Percentiles rank a stretch among this genome's conserved stretches.
phyloP scores from a whole-genome alignment of 2,797 vertebrate species.

The Austrolebias charrua region DNA sequence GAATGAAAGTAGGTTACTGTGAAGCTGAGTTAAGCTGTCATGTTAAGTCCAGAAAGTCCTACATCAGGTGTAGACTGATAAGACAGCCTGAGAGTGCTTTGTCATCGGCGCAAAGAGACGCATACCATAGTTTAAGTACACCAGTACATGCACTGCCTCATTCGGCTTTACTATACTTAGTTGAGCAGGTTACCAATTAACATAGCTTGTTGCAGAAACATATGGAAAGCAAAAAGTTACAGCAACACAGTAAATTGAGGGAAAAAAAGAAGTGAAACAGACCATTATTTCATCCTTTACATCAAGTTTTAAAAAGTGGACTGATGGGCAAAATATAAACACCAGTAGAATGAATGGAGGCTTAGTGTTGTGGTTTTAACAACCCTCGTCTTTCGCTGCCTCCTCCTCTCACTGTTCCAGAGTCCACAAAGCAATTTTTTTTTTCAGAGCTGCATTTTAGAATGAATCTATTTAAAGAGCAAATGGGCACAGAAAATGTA shows the following conservation, averaged over 20 bases:
- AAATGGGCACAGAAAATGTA: constrained; percentile 75
- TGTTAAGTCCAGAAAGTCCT: constrained; percentile 69
- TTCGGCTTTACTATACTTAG: constrained; percentile 11
- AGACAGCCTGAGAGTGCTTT: constrained; percentile 50
- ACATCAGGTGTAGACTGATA: constrained; percentile 67
- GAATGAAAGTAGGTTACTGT: constrained; percentile 59
- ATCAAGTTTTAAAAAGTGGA: constrained; percentile 61
- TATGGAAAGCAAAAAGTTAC: constrained; percentile 41
- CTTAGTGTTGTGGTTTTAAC: constrained; percentile 68
- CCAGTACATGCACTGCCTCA: constrained; percentile 32
- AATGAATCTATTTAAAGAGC: constrained; percentile 82
- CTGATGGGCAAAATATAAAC: constrained; percentile 69
- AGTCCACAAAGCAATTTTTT: constrained; percentile 76
- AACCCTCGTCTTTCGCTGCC: constrained; percentile 38
- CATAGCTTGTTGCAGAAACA: constrained; percentile 34
- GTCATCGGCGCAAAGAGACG: constrained; percentile 43
- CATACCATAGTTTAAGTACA: constrained; percentile 7
- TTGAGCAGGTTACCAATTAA: constrained; percentile 33
- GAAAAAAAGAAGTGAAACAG: constrained; percentile 27
- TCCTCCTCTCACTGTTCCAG: constrained; percentile 57
- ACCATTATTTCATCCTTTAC: constrained; percentile 32
- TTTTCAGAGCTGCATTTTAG: constrained; percentile 68
- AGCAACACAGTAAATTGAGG: constrained; percentile 5
- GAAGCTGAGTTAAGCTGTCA: constrained; percentile 56
- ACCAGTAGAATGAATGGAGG: constrained; percentile 75